Conservation (phyloP, 2,113 vertebrate genomes). For the Brevimyrus niger region DNA sequence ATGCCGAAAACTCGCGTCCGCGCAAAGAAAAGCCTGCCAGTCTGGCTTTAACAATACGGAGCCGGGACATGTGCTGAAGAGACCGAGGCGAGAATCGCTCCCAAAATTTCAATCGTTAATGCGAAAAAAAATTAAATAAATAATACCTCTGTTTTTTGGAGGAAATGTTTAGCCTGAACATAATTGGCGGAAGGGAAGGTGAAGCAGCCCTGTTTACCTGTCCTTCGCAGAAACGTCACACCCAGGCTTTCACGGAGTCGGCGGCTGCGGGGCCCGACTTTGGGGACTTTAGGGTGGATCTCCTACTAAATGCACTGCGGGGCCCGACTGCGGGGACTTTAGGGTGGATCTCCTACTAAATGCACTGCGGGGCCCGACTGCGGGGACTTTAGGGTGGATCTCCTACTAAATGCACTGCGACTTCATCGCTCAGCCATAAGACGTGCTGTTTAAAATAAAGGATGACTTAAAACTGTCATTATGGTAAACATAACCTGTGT, state of each 20-base stretch:
- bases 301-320: too few relatives aligned
- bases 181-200: not conserved
- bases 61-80: not conserved
- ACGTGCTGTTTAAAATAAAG: not conserved
- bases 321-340: too few relatives aligned
- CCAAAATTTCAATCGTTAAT: not conserved
- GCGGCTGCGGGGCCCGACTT: not conserved
- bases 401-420: not conserved
- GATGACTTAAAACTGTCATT: not conserved
- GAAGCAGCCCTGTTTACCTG: conserved; percentile 11
- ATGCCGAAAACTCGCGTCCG: not conserved
- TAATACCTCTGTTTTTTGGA: not conserved
- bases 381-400: not conserved
- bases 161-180: conserved; percentile 11
- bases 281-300: not conserved
- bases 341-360: too few relatives aligned
- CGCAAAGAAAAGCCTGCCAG: not conserved
- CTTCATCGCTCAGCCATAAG: not conserved
- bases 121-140: not conserved
- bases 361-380: not conserved
- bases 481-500: not conserved
- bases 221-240: not conserved
- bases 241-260: not conserved
- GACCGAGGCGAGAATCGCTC: not conserved
- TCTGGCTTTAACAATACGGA: not conserved